These are phyloP conservation scores for Gymnarchus niloticus DNA, from an alignment of 2,113 vertebrate species.

Conservation along the genomic window DNA sequence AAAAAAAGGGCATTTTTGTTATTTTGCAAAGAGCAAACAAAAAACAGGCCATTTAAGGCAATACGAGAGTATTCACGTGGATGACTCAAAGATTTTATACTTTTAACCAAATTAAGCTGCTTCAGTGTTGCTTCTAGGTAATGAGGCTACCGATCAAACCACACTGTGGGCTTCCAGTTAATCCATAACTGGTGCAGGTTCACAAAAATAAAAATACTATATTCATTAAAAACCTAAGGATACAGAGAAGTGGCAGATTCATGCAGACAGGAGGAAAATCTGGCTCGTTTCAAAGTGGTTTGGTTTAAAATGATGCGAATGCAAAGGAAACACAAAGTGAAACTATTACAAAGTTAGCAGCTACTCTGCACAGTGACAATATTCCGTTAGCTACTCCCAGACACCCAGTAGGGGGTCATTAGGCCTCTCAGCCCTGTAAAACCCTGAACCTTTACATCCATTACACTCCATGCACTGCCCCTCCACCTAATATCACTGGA, in stretches of 20 bases:
- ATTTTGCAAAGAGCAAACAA: no score
- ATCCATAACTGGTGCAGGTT: not conserved
- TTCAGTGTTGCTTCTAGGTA: not conserved
- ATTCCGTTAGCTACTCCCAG: not conserved
- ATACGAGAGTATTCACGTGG: no score
- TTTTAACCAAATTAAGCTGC: no score
- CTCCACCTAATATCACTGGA: not conserved
- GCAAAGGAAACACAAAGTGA: not conserved
- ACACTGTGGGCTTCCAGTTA: not conserved
- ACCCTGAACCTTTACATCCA: not conserved
- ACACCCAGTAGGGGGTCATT: not conserved
- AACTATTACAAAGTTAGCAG: not conserved
- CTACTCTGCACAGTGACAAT: not conserved
- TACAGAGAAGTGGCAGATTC: not conserved
- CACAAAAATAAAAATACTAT: not conserved
- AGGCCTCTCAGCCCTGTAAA: not conserved
- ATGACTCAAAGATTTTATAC: not conserved
- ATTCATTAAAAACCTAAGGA: not conserved
- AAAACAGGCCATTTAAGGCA: no score
- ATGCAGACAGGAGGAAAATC: not conserved
- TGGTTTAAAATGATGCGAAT: not conserved
- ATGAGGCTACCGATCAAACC: not conserved
- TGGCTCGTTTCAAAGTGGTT: not conserved
- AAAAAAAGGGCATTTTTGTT: no score
- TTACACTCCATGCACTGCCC: not conserved